phyloP scores from a whole-genome alignment of 2,113 vertebrate genomes.

The Chiloscyllium plagiosum region DNA sequence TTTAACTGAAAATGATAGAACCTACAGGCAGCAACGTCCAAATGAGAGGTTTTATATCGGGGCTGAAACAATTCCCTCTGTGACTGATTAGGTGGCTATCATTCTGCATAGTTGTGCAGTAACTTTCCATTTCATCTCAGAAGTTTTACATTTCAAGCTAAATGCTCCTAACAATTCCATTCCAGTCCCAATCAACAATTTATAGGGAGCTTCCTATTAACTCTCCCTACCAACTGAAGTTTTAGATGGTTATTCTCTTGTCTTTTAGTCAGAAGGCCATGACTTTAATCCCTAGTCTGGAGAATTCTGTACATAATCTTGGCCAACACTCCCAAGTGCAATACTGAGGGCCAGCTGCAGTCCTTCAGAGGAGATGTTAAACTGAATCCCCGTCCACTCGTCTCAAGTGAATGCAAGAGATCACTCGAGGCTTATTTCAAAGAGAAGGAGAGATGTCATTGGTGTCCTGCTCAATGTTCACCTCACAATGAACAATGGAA shows the following conservation, averaged over 20 bases:
- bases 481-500: not conserved
- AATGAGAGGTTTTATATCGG: not conserved
- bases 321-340: not conserved
- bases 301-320: not conserved
- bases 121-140: not conserved
- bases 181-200: not conserved
- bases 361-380: not conserved
- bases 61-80: not conserved
- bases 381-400: not conserved
- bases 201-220: not conserved
- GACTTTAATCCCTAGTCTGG: not conserved
- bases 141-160: not conserved
- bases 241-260: no score
- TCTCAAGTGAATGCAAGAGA: not conserved
- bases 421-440: not conserved
- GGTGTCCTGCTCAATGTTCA: no score
- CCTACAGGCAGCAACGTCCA: not conserved
- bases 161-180: not conserved
- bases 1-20: not conserved
- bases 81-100: not conserved
- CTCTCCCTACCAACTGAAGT: not conserved
- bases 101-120: not conserved
- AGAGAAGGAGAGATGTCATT: not conserved
- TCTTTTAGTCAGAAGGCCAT: not conserved
- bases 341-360: not conserved